Evolutionary conservation across 2,888 invertebrate genomes (phyloP), one percentile per base, ranked within the genome.

Genomic region (Mesorhabditis belari): DNA sequence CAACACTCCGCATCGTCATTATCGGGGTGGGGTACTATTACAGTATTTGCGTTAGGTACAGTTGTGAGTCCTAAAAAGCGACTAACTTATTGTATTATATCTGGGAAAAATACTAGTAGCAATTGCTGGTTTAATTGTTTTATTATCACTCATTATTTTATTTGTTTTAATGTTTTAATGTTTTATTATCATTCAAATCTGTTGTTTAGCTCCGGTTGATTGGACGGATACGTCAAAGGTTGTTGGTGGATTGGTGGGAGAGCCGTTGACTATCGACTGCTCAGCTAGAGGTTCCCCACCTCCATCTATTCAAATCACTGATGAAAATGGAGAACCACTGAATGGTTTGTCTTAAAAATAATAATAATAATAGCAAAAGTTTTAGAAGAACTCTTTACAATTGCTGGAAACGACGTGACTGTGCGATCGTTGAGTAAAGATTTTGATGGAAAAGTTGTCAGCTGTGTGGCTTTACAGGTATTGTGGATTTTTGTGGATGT

Each of bases 201-300:
- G n/a, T n/a, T n/a, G n/a, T n/a, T n/a, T 35, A 35, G 44, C 44
- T 9, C 61, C 68, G n/a, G 70, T 77, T 49, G 63, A 70, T 53
- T 77, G 77, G 77, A 65, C 60, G 6, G 66, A 70, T 50, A 54
- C 65, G 17, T 58, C 62, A 5, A 64, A 65, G 6, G 58, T 57
- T 12, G 70, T 69, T 17, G 77, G 77, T 24, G 77, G 66, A 4
- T 63, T 72, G 51, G 61, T 74, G 5, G 74, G 74, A 25, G 75
- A 76, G 58, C 70, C 76, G 3, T 53, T 77, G 55, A 77, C 73
- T 5, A 61, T 77, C 25, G 74, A 77, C 61, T 77, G 77, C 60
- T 70, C 71, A 6, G 55, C 54, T 5, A 54, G 60, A 6, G 58
- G 62, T 5, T 69, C 71, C 4, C 75, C 74, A 25, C 57, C 64